Evolutionary conservation across 2,113 vertebrate species (phyloP).

Genomic region (Irena cyanogastra): DNA sequence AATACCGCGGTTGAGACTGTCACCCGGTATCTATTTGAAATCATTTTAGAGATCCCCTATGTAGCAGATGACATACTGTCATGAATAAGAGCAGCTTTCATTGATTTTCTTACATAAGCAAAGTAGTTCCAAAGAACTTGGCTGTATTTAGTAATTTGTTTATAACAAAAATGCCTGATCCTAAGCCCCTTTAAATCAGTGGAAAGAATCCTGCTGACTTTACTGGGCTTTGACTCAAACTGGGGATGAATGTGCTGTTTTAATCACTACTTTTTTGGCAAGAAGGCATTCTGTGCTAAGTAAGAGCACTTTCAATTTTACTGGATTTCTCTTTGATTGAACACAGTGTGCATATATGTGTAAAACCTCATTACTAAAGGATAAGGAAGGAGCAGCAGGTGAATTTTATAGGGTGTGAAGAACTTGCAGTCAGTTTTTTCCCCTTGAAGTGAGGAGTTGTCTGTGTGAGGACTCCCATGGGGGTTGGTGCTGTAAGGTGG

Average conservation of each 20-base stretch:
- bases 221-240: constrained; percentile 19
- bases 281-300: neutral
- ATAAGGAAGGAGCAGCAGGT: constrained; percentile 7
- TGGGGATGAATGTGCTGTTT: constrained; percentile 13
- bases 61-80: neutral
- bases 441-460: neutral
- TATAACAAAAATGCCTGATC: constrained; percentile 17
- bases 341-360: neutral
- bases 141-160: constrained; percentile 4
- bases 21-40: neutral
- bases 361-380: constrained; percentile 24
- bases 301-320: neutral
- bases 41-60: neutral
- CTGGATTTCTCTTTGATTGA: neutral
- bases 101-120: constrained; percentile 1
- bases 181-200: constrained; percentile 39
- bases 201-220: constrained; percentile 17
- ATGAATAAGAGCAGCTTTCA: neutral
- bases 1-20: neutral
- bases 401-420: neutral
- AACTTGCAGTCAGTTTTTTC: neutral
- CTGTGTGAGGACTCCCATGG: neutral
- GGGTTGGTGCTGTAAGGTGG: neutral
- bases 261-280: constrained; percentile 42
- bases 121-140: neutral